phyloP scores from a whole-genome alignment of 2,888 invertebrate species.

The Branchipolynoe longqiensis region DNA sequence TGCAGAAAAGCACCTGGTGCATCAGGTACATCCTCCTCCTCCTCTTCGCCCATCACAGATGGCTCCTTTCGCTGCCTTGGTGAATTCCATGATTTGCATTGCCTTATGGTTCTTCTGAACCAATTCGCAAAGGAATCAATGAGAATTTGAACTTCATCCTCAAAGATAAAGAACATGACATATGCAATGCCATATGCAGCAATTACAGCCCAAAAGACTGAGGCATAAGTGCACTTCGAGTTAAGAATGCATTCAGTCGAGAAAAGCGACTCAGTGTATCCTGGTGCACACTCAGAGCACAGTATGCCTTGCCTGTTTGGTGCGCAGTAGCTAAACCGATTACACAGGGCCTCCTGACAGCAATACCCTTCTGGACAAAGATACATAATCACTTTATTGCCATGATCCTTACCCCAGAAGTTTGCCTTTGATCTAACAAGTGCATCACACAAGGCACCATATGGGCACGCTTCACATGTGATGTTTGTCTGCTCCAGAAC shows the following conservation, averaged over 20 bases:
- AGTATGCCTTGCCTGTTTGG: conserved; percentile 30
- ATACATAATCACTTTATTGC: conserved; percentile 49
- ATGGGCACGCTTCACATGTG: conserved; percentile 23
- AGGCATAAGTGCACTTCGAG: conserved; percentile 17
- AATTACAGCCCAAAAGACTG: conserved; percentile 43
- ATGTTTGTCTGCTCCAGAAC: neutral
- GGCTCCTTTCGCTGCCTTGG: neutral
- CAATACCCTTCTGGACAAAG: conserved; percentile 51
- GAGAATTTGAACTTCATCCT: conserved; percentile 23
- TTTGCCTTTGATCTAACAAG: conserved; percentile 35
- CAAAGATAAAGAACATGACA: conserved; percentile 47
- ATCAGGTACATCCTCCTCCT: conserved; percentile 27
- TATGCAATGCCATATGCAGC: conserved; percentile 44
- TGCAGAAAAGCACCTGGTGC: conserved; percentile 40
- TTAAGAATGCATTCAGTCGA: conserved; percentile 14
- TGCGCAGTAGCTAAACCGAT: conserved; percentile 26
- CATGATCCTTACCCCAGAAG: conserved; percentile 28
- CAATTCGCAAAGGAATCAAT: neutral
- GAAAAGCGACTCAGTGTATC: conserved; percentile 49
- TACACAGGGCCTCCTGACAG: conserved; percentile 33
- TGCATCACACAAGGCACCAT: conserved; percentile 33
- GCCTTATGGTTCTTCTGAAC: neutral
- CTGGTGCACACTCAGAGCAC: conserved; percentile 1
- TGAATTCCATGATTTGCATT: too few relatives aligned
- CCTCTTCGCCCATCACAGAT: neutral